These are phyloP conservation scores for Falco peregrinus DNA, from an alignment of 2,797 vertebrate genomes.

Conservation along the genomic window DNA sequence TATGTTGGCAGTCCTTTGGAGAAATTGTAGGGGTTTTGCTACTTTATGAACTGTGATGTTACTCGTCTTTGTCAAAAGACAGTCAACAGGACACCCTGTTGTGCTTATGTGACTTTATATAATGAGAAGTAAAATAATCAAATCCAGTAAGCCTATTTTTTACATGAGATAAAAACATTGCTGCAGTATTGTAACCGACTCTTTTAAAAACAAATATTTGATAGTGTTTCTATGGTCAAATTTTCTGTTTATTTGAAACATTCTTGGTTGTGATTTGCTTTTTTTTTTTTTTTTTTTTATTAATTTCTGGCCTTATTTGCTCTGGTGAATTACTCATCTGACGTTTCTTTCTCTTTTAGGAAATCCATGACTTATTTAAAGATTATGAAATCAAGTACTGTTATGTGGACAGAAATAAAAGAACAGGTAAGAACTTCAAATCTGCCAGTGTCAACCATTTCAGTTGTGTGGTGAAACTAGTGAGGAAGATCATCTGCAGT, in stretches of 20 bases:
- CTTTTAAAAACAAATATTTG: constrained; percentile 20
- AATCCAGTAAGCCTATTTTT: not conserved
- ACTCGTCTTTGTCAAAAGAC: not conserved
- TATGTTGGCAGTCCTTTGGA: not conserved
- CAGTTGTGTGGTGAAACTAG: not conserved
- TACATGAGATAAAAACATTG: not conserved
- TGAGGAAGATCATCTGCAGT: not conserved
- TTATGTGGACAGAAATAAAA: constrained; percentile 98
- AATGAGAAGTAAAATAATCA: not conserved
- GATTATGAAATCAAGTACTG: constrained; percentile 97
- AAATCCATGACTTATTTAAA: constrained; percentile 93
- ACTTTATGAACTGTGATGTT: not conserved
- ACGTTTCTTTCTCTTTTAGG: constrained; percentile 76
- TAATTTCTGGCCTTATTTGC: not conserved
- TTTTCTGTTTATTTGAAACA: not conserved
- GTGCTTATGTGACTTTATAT: not conserved
- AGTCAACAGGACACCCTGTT: not conserved
- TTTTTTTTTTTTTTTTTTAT: not conserved
- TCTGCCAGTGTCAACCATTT: rapidly evolving
- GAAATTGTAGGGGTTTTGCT: not conserved
- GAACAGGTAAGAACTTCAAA: constrained; percentile 86
- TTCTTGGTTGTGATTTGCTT: not conserved
- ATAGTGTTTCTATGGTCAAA: constrained; percentile 4
- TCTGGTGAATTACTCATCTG: not conserved
- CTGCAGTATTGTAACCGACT: not conserved